phyloP scores from a whole-genome alignment of 2,113 vertebrate species.

The Cryptomyrus ogoouensis region DNA sequence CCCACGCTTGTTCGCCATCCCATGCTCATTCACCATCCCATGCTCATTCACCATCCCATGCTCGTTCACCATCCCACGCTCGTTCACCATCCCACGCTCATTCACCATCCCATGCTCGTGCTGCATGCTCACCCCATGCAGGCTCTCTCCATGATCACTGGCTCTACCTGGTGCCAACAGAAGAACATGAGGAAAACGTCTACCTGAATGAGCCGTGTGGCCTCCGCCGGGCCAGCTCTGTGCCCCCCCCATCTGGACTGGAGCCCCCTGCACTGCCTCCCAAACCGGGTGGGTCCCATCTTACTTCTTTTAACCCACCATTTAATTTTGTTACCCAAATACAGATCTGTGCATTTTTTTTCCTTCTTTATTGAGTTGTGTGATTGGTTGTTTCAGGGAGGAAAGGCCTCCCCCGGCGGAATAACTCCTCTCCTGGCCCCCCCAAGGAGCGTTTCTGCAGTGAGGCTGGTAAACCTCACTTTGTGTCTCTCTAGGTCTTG shows the following conservation, averaged over 20 bases:
- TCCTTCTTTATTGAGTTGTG: not conserved
- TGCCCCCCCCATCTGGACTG: not conserved
- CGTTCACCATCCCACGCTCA: too few species aligned
- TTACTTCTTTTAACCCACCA: too few species aligned
- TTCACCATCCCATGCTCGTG: not conserved
- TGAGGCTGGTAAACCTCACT: not conserved
- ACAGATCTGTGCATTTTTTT: not conserved
- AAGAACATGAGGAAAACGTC: slow-evolving; percentile 1
- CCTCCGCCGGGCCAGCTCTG: not conserved
- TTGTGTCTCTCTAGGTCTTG: not conserved
- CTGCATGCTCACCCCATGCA: not conserved
- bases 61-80: too few species aligned
- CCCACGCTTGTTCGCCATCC: too few species aligned
- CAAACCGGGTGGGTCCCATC: slow-evolving; percentile 5
- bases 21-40: not conserved
- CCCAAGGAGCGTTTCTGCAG: not conserved
- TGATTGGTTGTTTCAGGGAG: slow-evolving; percentile 16
- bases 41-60: too few species aligned
- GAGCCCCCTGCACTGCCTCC: slow-evolving; percentile 7
- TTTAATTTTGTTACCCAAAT: not conserved
- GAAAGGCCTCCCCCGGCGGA: not conserved
- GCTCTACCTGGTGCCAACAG: not conserved
- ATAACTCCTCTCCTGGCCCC: not conserved
- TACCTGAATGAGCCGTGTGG: slow-evolving; percentile 17
- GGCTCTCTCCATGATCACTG: not conserved